Conservation (phyloP, 2,797 vertebrate species). For the Huso huso region DNA sequence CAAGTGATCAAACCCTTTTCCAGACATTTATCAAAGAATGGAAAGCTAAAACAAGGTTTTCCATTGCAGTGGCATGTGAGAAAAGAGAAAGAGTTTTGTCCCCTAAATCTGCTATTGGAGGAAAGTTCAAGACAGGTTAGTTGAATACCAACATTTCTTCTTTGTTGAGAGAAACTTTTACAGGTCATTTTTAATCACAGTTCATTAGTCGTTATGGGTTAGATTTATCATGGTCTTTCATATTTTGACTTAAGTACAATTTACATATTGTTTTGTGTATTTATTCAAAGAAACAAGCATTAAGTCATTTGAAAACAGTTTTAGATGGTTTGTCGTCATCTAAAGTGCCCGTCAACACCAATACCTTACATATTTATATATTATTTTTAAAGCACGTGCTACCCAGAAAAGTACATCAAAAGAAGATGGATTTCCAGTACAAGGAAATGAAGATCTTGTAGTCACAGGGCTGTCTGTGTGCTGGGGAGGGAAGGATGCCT, state of each 20-base stretch:
- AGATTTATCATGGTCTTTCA: too few relatives aligned
- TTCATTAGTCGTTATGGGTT: too few relatives aligned
- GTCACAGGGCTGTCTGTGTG: constrained; percentile 82
- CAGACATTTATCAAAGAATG: constrained; percentile 82
- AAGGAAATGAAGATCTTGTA: constrained; percentile 56
- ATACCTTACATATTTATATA: background rate
- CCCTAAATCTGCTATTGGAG: constrained; percentile 57
- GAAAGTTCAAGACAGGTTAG: constrained; percentile 74
- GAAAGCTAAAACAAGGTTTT: constrained; percentile 71
- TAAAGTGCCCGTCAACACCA: too few relatives aligned
- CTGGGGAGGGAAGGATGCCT: constrained; percentile 91
- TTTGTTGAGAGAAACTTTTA: constrained; percentile 19
- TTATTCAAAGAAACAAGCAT: too few relatives aligned
- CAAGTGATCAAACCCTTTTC: constrained; percentile 76
- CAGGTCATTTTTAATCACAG: background rate
- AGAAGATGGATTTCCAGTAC: constrained; percentile 69
- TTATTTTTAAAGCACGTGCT: constrained; percentile 4
- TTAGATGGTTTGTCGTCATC: too few relatives aligned
- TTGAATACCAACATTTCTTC: background rate
- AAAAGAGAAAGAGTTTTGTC: constrained; percentile 46
- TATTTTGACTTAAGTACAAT: too few relatives aligned
- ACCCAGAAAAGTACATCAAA: constrained; percentile 12
- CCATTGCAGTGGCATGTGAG: constrained; percentile 80
- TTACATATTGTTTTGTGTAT: too few relatives aligned
- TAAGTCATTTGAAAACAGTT: too few relatives aligned